These are phyloP conservation scores for Eupsilia transversa DNA, from an alignment of 2,888 invertebrate genomes.

Conservation along the genomic window DNA sequence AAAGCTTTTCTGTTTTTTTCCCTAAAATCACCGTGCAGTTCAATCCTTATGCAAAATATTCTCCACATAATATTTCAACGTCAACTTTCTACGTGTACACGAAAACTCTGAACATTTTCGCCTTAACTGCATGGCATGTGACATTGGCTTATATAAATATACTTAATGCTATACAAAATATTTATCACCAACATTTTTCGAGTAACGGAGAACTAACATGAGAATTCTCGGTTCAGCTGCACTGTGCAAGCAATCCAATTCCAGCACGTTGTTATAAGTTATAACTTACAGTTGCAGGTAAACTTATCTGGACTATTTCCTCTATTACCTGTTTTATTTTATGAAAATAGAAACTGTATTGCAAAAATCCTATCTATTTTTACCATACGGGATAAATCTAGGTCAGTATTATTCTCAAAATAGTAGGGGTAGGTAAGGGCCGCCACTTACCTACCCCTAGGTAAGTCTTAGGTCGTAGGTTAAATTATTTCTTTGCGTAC, in stretches of 20 bases:
- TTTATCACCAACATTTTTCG: constrained; percentile 41
- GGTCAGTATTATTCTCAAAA: constrained; percentile 4
- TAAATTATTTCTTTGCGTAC: too few relatives aligned
- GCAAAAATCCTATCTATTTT: too few relatives aligned
- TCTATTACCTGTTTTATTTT: constrained; percentile 8
- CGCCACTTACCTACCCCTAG: too few relatives aligned
- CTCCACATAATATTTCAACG: constrained; percentile 55
- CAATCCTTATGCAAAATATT: constrained; percentile 43
- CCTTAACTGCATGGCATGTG: constrained; percentile 36
- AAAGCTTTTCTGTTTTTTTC: neutral
- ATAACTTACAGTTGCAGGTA: constrained; percentile 10
- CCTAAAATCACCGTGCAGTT: constrained; percentile 26
- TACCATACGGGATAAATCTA: too few relatives aligned
- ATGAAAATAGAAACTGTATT: constrained; percentile 5
- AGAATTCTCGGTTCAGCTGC: constrained; percentile 15
- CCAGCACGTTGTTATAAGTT: constrained; percentile 13
- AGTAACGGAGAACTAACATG: neutral
- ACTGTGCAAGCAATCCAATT: constrained; percentile 26
- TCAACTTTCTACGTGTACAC: constrained; percentile 37
- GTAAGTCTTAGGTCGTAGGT: too few relatives aligned
- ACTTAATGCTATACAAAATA: constrained; percentile 26
- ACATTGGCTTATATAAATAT: constrained; percentile 35
- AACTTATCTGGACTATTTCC: constrained; percentile 12
- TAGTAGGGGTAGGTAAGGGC: too few relatives aligned
- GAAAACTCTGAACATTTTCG: constrained; percentile 57